Evolutionary conservation across 2,797 vertebrate species (phyloP).

Genomic region (Anabas testudineus): DNA sequence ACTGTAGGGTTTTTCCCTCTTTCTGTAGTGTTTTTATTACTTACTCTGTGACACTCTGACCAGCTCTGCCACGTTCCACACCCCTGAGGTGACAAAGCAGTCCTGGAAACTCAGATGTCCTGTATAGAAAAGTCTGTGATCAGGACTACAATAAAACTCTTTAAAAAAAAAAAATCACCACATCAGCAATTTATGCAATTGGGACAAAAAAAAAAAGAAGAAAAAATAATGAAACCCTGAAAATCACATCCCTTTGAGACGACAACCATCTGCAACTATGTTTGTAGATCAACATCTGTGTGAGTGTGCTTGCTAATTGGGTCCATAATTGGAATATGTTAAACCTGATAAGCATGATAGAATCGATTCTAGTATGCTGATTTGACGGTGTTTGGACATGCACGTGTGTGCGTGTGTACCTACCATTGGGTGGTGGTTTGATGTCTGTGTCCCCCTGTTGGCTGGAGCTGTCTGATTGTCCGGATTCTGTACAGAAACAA

Average conservation of each 20-base stretch:
- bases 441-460: constrained; percentile 96
- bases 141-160: constrained; percentile 4
- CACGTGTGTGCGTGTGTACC: constrained; percentile 39
- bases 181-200: constrained; percentile 28
- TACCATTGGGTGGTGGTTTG: constrained; percentile 95
- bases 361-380: constrained; percentile 62
- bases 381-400: constrained; percentile 60
- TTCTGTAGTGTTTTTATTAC: constrained; percentile 50
- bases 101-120: constrained; percentile 96
- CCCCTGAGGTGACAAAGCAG: constrained; percentile 95
- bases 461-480: constrained; percentile 96
- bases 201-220: constrained; percentile 6
- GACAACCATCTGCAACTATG: constrained; percentile 61
- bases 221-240: constrained; percentile 12
- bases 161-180: not conserved
- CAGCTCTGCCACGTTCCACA: constrained; percentile 94
- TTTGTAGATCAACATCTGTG: constrained; percentile 66
- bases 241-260: constrained; percentile 46
- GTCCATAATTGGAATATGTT: constrained; percentile 68
- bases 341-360: constrained; percentile 59
- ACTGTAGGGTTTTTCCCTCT: not conserved
- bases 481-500: constrained; percentile 82
- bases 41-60: constrained; percentile 95
- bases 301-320: constrained; percentile 63
- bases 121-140: constrained; percentile 54